A percentile compares a stretch with the other conserved stretches of the same genome.
These are phyloP conservation scores for Eidolon dupreanum DNA, from an alignment of 2,797 vertebrate species.

Conservation along the genomic window DNA sequence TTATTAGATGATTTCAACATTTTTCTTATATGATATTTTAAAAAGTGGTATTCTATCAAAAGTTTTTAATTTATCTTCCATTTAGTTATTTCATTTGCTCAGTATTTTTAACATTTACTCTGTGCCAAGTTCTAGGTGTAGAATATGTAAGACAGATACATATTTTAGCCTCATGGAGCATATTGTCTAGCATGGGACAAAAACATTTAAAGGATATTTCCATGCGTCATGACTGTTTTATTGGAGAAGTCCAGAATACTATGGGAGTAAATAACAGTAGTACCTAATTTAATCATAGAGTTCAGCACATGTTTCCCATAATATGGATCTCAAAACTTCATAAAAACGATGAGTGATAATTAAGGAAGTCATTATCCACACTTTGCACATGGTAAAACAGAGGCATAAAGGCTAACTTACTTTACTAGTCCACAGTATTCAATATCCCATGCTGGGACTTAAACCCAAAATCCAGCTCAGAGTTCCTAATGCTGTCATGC, in stretches of 20 bases:
- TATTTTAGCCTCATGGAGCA: not conserved
- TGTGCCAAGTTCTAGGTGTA: not conserved
- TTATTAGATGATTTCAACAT: not conserved
- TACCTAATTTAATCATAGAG: not conserved
- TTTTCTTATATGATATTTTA: not conserved
- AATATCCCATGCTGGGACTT: not conserved
- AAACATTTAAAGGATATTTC: not conserved
- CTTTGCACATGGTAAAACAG: not conserved
- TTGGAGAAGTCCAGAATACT: not conserved
- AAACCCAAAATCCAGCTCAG: not conserved
- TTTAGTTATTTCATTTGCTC: not conserved
- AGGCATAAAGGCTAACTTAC: not conserved
- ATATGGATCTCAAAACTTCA: not conserved
- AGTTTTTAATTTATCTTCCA: not conserved
- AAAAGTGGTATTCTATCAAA: not conserved
- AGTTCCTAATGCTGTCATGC: not conserved
- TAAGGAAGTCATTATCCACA: not conserved
- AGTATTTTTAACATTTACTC: not conserved
- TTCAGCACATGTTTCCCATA: not conserved
- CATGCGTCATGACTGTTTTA: not conserved
- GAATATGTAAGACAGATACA: not conserved
- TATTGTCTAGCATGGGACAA: not conserved
- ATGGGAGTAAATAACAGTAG: not conserved
- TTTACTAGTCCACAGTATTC: not conserved
- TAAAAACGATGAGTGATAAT: not conserved